These are phyloP conservation scores for Eueremaeus valkanovi DNA, from an alignment of 2,888 invertebrate genomes.

Conservation along the genomic window DNA sequence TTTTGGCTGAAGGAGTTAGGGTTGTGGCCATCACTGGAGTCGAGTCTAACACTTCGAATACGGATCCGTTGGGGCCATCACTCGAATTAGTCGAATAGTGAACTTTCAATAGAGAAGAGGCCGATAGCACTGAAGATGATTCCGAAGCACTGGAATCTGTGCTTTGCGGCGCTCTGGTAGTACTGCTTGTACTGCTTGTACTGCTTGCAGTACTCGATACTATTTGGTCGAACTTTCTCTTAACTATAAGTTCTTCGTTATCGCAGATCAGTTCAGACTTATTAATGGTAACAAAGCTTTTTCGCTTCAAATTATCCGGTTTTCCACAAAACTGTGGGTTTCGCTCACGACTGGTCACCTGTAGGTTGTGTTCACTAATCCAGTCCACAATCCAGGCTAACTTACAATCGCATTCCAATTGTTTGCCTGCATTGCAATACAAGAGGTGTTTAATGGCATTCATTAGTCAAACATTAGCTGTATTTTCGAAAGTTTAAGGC, in stretches of 20 bases:
- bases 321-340: conserved; percentile 89
- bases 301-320: conserved; percentile 63
- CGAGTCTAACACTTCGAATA: conserved; percentile 2
- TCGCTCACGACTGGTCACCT: conserved; percentile 84
- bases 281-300: background rate
- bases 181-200: background rate
- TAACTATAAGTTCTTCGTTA: too few species aligned
- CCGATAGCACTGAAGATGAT: background rate
- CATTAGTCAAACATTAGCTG: conserved; percentile 10
- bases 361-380: conserved; percentile 79
- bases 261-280: conserved; percentile 10
- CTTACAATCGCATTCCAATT: conserved; percentile 81
- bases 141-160: background rate
- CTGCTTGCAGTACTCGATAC: background rate
- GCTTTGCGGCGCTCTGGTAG: conserved; percentile 1
- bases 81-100: background rate
- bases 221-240: too few species aligned
- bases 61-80: background rate
- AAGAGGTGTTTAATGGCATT: background rate
- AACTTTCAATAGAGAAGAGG: conserved; percentile 7
- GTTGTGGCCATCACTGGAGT: conserved; percentile 9
- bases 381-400: conserved; percentile 84
- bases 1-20: background rate
- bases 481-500: too few species aligned
- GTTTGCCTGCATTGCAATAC: conserved; percentile 54